Evolutionary conservation across 2,797 vertebrate genomes (phyloP).

Genomic region (Acanthis flammea): DNA sequence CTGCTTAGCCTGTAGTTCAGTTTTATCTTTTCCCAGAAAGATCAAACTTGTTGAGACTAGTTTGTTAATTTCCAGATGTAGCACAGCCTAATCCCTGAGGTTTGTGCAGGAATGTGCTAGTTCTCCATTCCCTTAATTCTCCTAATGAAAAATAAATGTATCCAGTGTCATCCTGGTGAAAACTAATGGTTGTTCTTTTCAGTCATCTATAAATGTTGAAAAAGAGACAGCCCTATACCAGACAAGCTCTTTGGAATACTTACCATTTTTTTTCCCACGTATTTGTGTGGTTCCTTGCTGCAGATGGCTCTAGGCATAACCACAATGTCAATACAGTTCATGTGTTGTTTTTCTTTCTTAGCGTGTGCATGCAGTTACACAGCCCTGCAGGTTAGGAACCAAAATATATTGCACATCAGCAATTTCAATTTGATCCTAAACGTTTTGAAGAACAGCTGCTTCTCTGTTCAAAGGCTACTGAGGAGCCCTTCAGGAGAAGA

Average conservation of each 20-base stretch:
- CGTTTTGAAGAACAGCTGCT: not conserved
- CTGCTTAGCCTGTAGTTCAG: slow-evolving; percentile 67
- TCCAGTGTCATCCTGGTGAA: slow-evolving; percentile 32
- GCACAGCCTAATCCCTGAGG: slow-evolving; percentile 69
- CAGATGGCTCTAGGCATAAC: slow-evolving; percentile 39
- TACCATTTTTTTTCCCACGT: not conserved
- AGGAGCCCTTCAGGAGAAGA: slow-evolving; percentile 26
- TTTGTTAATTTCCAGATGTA: slow-evolving; percentile 70
- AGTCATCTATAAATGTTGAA: slow-evolving; percentile 12
- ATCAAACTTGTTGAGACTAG: slow-evolving; percentile 72
- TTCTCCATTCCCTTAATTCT: slow-evolving; percentile 61
- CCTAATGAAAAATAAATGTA: slow-evolving; percentile 62
- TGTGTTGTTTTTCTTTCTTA: slow-evolving; percentile 36
- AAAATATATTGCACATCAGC: slow-evolving; percentile 31
- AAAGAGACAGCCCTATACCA: not conserved
- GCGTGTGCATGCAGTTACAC: not conserved
- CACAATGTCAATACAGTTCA: slow-evolving; percentile 35
- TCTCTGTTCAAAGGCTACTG: not conserved
- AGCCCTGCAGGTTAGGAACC: slow-evolving; percentile 31
- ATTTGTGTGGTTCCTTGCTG: not conserved
- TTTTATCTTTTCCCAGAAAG: slow-evolving; percentile 72
- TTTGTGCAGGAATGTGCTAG: slow-evolving; percentile 72
- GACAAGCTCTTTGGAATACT: not conserved
- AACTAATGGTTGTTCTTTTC: slow-evolving; percentile 33
- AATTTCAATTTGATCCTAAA: not conserved